Evolutionary conservation across 2,888 invertebrate species (phyloP).

Genomic region (Hydrotaea cyrtoneurina): DNA sequence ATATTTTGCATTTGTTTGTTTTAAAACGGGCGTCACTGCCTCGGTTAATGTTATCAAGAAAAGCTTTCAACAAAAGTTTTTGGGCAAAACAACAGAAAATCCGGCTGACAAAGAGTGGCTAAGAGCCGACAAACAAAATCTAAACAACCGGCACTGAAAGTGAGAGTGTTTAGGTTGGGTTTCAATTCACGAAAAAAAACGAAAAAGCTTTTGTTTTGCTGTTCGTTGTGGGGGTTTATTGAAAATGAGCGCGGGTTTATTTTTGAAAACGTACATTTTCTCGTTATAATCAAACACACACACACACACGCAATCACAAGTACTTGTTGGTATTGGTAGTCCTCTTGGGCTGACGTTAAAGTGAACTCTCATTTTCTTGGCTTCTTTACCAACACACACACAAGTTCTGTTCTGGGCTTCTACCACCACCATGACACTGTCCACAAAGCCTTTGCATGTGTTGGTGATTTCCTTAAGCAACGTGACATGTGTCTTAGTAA

Average conservation of each 20-base stretch:
- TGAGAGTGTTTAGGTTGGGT: slow-evolving; percentile 50
- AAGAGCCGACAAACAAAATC: slow-evolving; percentile 27
- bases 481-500: neutral
- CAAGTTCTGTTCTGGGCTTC: neutral
- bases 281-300: neutral
- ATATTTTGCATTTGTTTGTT: slow-evolving; percentile 51
- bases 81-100: slow-evolving; percentile 16
- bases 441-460: neutral
- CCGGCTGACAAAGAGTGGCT: slow-evolving; percentile 37
- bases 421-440: neutral
- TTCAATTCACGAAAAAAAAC: too few relatives aligned
- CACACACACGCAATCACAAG: neutral
- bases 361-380: neutral
- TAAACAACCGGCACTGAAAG: slow-evolving; percentile 40
- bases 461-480: slow-evolving; percentile 15
- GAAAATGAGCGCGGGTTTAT: slow-evolving; percentile 51
- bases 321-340: slow-evolving; percentile 7
- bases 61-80: slow-evolving; percentile 36
- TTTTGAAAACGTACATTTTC: slow-evolving; percentile 5
- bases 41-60: slow-evolving; percentile 48
- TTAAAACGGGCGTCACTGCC: slow-evolving; percentile 51
- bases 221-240: slow-evolving; percentile 1
- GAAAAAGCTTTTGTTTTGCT: slow-evolving; percentile 41
- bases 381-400: neutral
- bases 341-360: neutral